phyloP scores from a whole-genome alignment of 2,888 invertebrate genomes.

The Himalopsyche kuldschensis region DNA sequence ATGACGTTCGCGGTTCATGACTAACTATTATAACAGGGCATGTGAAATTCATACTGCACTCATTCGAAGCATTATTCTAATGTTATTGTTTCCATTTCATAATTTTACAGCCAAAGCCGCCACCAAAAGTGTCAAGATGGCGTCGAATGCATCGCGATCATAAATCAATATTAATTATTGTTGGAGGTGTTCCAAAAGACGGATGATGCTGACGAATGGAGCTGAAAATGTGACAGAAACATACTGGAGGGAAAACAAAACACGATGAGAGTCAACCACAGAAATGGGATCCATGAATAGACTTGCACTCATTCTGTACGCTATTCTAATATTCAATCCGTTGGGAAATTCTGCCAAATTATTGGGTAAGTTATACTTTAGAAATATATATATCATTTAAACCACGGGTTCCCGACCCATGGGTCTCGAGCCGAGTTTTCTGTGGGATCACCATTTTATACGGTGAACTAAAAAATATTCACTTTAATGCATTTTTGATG shows the following conservation, averaged over 20 bases:
- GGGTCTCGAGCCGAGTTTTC: too few relatives aligned
- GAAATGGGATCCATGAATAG: background rate
- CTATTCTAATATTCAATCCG: background rate
- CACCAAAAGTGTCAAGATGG: background rate
- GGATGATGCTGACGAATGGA: background rate
- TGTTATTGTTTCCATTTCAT: background rate
- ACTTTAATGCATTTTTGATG: too few relatives aligned
- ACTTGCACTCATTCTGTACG: background rate
- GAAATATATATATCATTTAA: too few relatives aligned
- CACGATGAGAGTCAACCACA: background rate
- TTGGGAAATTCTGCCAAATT: background rate
- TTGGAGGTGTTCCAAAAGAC: background rate
- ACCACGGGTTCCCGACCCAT: too few relatives aligned
- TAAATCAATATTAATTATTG: background rate
- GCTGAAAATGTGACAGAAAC: background rate
- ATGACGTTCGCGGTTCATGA: too few relatives aligned
- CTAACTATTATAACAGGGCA: too few relatives aligned
- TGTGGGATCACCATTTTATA: too few relatives aligned
- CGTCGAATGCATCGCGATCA: background rate
- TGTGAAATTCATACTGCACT: too few relatives aligned
- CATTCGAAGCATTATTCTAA: background rate
- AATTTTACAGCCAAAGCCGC: background rate
- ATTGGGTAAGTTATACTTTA: background rate
- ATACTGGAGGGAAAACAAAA: background rate
- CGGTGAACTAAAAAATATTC: too few relatives aligned